Percentiles rank a stretch among this genome's conserved stretches.
These are phyloP conservation scores for Nomada lathburiana DNA, from an alignment of 2,888 invertebrate genomes.

Conservation along the genomic window DNA sequence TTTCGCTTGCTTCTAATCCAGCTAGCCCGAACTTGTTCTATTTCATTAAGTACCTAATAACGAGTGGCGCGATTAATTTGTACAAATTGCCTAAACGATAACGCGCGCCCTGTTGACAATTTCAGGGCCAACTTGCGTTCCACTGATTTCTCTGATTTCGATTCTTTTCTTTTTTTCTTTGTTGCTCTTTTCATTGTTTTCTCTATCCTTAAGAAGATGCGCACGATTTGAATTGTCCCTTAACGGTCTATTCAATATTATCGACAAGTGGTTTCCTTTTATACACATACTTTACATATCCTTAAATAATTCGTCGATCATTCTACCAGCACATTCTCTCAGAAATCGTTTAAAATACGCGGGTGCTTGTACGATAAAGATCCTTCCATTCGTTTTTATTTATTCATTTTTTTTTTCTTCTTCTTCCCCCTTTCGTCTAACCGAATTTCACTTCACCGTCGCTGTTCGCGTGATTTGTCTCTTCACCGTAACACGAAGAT, in stretches of 20 bases:
- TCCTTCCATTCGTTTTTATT: neutral
- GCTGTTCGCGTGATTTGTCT: neutral
- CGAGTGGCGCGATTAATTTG: constrained; percentile 42
- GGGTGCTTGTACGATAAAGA: neutral
- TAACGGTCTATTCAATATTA: constrained; percentile 37
- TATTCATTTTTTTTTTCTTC: neutral
- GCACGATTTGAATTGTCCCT: constrained; percentile 2
- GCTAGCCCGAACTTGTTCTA: constrained; percentile 5
- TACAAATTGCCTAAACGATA: constrained; percentile 52
- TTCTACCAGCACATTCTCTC: neutral
- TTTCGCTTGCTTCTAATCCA: neutral
- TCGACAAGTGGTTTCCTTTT: constrained; percentile 29
- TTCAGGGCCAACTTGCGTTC: constrained; percentile 4
- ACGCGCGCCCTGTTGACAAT: neutral
- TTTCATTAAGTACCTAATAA: constrained; percentile 53
- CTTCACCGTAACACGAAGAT: too few relatives aligned
- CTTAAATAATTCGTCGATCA: neutral
- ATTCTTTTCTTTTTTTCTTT: neutral
- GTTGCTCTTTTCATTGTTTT: neutral
- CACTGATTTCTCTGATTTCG: neutral
- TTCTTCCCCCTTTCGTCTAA: neutral
- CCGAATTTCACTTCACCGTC: neutral
- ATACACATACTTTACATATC: constrained; percentile 44
- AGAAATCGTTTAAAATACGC: constrained; percentile 2
- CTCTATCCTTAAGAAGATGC: neutral